Percentiles rank a stretch among this genome's conserved stretches.
Conservation (phyloP, 1,140 invertebrate genomes). For the Frieseomelitta varia region DNA sequence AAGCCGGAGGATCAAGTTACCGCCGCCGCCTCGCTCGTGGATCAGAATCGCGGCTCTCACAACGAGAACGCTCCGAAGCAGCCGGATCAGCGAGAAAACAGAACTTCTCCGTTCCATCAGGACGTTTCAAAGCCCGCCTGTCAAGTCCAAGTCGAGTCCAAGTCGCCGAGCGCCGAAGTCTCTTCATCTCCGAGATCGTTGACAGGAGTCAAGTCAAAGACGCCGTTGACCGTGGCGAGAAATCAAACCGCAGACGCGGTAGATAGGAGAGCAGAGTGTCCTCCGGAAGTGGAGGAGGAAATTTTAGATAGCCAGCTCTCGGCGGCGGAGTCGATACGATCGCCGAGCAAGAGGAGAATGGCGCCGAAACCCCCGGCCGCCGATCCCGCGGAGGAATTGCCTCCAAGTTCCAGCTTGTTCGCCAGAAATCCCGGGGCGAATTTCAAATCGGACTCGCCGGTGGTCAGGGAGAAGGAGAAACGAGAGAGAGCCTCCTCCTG, state of each 20-base stretch:
- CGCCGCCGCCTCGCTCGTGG: background rate
- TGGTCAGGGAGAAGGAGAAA: constrained; percentile 89
- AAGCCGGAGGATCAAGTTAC: constrained; percentile 2
- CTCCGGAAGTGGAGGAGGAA: background rate
- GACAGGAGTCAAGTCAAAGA: background rate
- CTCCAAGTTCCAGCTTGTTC: constrained; percentile 73
- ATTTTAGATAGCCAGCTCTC: background rate
- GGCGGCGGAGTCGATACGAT: constrained; percentile 74
- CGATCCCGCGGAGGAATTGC: constrained; percentile 79
- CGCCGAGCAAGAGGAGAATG: constrained; percentile 82
- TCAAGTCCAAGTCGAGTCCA: background rate
- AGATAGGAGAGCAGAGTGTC: background rate
- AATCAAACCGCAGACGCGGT: background rate
- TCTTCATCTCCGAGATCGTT: background rate
- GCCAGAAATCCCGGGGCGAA: constrained; percentile 84
- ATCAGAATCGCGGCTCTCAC: background rate
- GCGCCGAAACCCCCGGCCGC: constrained; percentile 86
- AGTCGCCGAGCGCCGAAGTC: background rate
- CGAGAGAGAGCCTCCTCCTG: constrained; percentile 86
- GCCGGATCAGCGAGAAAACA: background rate
- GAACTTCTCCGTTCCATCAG: background rate
- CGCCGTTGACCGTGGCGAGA: background rate
- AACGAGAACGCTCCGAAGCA: background rate
- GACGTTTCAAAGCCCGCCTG: background rate
- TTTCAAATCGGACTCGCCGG: constrained; percentile 85